Evolutionary conservation across 2,888 invertebrate genomes (phyloP).

Genomic region (Brenthis hecate): DNA sequence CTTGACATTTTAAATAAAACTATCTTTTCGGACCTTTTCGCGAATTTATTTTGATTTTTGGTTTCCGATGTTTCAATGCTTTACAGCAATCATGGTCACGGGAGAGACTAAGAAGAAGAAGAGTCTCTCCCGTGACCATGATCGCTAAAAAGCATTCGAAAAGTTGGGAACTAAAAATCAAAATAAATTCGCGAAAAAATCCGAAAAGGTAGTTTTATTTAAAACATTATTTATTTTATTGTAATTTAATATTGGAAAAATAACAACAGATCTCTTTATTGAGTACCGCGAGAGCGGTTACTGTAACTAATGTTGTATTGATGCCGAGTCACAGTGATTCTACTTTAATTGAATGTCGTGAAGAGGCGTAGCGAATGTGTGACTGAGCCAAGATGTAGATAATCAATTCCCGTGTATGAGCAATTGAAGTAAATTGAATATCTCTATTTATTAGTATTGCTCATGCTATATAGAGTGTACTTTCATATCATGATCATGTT

Average conservation of each 20-base stretch:
- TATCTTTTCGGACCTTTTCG: no score
- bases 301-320: slow-evolving; percentile 55
- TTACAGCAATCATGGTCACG: no score
- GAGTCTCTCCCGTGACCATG: no score
- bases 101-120: no score
- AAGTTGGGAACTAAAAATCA: no score
- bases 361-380: slow-evolving; percentile 51
- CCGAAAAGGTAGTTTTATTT: no score
- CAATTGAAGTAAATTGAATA: slow-evolving; percentile 30
- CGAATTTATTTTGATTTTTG: no score
- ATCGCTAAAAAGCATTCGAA: no score
- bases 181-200: no score
- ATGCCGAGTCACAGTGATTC: slow-evolving; percentile 47
- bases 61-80: no score
- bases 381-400: slow-evolving; percentile 37
- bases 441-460: slow-evolving; percentile 17
- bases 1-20: no score
- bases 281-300: slow-evolving; percentile 40
- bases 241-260: slow-evolving; percentile 6
- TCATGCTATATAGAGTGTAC: slow-evolving; percentile 1
- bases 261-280: slow-evolving; percentile 6
- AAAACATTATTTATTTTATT: not conserved
- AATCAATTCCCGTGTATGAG: slow-evolving; percentile 31
- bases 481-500: not conserved
- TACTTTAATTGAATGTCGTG: slow-evolving; percentile 54